These are phyloP conservation scores for Myripristis jacobus DNA, from an alignment of 2,797 vertebrate genomes.

Conservation along the genomic window DNA sequence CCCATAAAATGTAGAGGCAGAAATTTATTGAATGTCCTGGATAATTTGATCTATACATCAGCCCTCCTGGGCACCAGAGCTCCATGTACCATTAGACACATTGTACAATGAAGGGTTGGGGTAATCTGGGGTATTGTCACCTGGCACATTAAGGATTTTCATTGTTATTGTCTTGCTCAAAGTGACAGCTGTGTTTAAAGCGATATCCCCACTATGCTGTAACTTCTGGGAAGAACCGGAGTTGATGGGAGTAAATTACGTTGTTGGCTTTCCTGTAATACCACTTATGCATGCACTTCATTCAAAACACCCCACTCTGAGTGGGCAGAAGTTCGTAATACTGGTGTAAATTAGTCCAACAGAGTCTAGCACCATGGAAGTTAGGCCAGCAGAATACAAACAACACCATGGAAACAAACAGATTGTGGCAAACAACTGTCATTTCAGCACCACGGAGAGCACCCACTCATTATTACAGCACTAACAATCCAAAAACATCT, in stretches of 20 bases:
- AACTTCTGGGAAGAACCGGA: slow-evolving; percentile 8
- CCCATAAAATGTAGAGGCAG: slow-evolving; percentile 50
- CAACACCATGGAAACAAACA: slow-evolving; percentile 46
- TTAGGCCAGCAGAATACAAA: slow-evolving; percentile 34
- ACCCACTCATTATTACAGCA: slow-evolving; percentile 46
- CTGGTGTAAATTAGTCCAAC: slow-evolving; percentile 24
- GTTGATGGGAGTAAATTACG: slow-evolving; percentile 18
- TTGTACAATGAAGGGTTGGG: slow-evolving; percentile 17
- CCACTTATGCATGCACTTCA: slow-evolving; percentile 9
- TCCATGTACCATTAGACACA: slow-evolving; percentile 31
- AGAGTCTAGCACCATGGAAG: slow-evolving; percentile 21
- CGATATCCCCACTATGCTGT: neutral
- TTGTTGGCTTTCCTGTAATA: slow-evolving; percentile 15
- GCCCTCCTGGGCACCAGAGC: slow-evolving; percentile 13
- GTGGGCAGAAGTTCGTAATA: slow-evolving; percentile 13
- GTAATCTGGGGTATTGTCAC: slow-evolving; percentile 42
- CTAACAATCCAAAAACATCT: slow-evolving; percentile 35
- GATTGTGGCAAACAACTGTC: slow-evolving; percentile 5
- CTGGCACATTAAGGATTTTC: slow-evolving; percentile 40
- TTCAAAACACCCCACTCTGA: slow-evolving; percentile 25
- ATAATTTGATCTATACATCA: slow-evolving; percentile 70
- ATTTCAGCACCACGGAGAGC: slow-evolving; percentile 19
- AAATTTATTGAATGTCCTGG: slow-evolving; percentile 66
- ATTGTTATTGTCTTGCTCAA: slow-evolving; percentile 50
- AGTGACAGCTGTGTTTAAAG: slow-evolving; percentile 29